Evolutionary conservation across 2,797 vertebrate genomes (phyloP).

Genomic region (Geotrypetes seraphini): DNA sequence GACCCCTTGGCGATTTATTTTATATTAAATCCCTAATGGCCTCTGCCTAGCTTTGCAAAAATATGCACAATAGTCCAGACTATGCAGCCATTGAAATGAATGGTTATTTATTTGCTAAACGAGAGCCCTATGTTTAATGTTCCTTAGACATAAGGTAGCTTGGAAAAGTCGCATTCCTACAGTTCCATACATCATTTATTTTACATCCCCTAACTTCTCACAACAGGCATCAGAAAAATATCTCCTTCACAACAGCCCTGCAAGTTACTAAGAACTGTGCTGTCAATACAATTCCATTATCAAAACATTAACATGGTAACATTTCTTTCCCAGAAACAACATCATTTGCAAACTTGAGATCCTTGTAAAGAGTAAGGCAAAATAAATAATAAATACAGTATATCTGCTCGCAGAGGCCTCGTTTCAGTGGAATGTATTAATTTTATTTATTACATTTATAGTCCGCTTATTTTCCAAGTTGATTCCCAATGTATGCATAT

Average conservation of each 20-base stretch:
- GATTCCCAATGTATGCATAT: too few relatives aligned
- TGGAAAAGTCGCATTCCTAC: constrained; percentile 88
- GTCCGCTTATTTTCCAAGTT: too few relatives aligned
- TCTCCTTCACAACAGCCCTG: constrained; percentile 55
- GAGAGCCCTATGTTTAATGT: constrained; percentile 99
- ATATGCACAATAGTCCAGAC: constrained; percentile 95
- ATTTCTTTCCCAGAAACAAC: constrained; percentile 59
- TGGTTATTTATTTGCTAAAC: constrained; percentile 99
- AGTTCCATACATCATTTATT: constrained; percentile 99
- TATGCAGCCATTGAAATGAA: constrained; percentile 92
- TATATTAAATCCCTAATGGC: constrained; percentile 99
- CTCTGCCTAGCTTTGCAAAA: constrained; percentile 75
- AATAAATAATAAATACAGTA: too few relatives aligned
- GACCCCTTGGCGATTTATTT: constrained; percentile 99
- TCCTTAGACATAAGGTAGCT: constrained; percentile 98
- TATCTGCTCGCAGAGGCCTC: too few relatives aligned
- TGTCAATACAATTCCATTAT: constrained; percentile 42
- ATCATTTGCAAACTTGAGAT: constrained; percentile 29
- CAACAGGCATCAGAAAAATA: constrained; percentile 86
- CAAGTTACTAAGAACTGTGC: constrained; percentile 56
- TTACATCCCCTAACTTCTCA: constrained; percentile 96
- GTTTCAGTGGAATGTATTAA: too few relatives aligned
- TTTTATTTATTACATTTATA: too few relatives aligned
- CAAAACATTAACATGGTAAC: constrained; percentile 56
- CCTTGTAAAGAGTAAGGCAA: constrained; percentile 27